Evolutionary conservation across 1,140 invertebrate genomes (phyloP).

Genomic region (Sarcophaga peregrina): DNA sequence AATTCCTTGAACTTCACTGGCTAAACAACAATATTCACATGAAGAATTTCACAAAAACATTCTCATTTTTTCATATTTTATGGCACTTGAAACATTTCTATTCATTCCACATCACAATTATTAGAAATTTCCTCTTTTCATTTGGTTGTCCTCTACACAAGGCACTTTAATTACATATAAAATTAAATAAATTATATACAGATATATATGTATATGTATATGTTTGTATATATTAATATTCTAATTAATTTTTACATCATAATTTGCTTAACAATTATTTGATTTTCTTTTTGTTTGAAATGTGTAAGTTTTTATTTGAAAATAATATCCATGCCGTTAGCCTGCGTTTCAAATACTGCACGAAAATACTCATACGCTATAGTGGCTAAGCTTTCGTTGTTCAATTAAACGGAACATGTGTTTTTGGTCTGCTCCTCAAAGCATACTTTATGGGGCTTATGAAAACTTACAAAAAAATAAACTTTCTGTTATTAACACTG

Average conservation of each 20-base stretch:
- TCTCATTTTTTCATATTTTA: slow-evolving; percentile 26
- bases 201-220: too few species aligned
- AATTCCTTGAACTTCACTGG: slow-evolving; percentile 37
- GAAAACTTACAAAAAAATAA: background rate
- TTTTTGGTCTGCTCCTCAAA: background rate
- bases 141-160: slow-evolving; percentile 9
- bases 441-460: background rate
- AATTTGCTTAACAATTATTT: background rate
- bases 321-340: background rate
- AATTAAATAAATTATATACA: background rate
- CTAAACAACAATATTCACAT: background rate
- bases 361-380: slow-evolving; percentile 6
- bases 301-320: background rate
- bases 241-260: background rate
- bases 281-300: background rate
- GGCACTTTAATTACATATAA: slow-evolving; percentile 21
- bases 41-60: background rate
- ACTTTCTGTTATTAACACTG: slow-evolving; percentile 11
- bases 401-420: background rate
- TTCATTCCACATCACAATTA: too few species aligned
- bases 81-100: background rate
- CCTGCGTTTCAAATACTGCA: background rate
- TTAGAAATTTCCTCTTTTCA: background rate
- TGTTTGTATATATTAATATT: background rate
- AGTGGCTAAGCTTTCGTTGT: background rate